Evolutionary conservation across 1,140 invertebrate species (phyloP), one percentile per base, ranked within the genome.

Genomic region (Lasioglossum albipes): DNA sequence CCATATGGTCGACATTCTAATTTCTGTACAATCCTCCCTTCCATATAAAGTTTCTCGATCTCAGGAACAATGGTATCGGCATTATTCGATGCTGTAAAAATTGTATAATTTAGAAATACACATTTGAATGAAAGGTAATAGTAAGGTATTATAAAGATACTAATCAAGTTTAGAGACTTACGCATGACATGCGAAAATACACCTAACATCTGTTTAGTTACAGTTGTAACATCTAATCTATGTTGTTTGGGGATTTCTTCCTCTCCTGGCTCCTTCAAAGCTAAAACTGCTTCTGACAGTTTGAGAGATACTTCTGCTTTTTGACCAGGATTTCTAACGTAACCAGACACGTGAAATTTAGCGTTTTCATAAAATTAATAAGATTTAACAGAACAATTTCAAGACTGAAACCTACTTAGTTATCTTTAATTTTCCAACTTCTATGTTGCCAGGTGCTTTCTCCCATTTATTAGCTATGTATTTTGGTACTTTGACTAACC

Each of bases 401-500:
- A 18, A 0, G 31, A 41, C 6, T 31, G 12, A 65, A 27, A 91
- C 93, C 92, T 93, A 96, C 95, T 95, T 96, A 27, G 94, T 94
- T 83, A 97, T 97, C 90, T 95, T 96, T 2, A 97, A 92, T 93
- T 96, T 96, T n/a, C 96, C 97, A 79, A 97, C 96, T 93, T 97
- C 96, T 81, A 95, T 94, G 87, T 96, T 95, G 49, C 95, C 95
- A 36, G 95, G 95, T 62, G 97, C 96, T 92, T 97, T 97, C 87
- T 98, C 96, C 97, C 97, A 98, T 93, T 96, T 96, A 82, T 96
- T 97, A 4, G 98, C 96, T 84, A 99, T 96, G 94, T 99, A 99
- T 94, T 99, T 99, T 5, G 98, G 98, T 36, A 98, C 98, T 94
- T 99, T 99, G 0, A 99, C 98, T 13, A 99, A 94, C 98, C 98